Evolutionary conservation across 2,113 vertebrate species (phyloP).

Genomic region (Mormoops blainvillei): DNA sequence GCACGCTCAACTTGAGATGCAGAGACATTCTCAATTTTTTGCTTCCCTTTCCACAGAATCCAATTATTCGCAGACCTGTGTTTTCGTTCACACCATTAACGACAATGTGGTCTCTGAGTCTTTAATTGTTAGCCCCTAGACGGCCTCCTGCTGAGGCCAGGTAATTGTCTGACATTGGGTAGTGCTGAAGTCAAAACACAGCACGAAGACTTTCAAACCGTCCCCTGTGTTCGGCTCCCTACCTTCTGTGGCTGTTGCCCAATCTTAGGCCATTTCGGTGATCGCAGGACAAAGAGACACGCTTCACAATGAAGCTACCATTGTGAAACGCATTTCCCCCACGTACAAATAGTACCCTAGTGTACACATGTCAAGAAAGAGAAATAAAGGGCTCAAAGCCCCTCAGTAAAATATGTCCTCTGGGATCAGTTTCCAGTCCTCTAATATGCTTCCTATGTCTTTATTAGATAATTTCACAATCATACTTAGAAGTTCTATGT

Average conservation of each 20-base stretch:
- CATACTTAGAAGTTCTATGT: neutral
- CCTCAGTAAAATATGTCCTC: neutral
- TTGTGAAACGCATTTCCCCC: no score
- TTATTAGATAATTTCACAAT: neutral
- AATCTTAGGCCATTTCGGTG: neutral
- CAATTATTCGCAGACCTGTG: neutral
- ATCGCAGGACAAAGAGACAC: neutral
- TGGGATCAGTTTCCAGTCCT: neutral
- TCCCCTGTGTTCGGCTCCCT: neutral
- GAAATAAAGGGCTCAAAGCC: neutral
- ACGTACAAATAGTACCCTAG: neutral
- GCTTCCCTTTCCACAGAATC: neutral
- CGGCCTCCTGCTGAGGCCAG: neutral
- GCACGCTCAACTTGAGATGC: neutral
- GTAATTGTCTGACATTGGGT: neutral
- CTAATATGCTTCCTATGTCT: neutral
- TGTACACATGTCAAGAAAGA: neutral
- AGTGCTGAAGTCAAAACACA: neutral
- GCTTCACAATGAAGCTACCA: neutral
- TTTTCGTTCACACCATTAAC: neutral
- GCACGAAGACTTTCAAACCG: neutral
- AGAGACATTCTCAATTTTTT: neutral
- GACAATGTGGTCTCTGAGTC: neutral
- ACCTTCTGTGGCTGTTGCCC: neutral
- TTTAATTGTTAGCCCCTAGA: neutral